Evolutionary conservation across 2,113 vertebrate genomes (phyloP).

Genomic region (Xiphophorus couchianus): DNA sequence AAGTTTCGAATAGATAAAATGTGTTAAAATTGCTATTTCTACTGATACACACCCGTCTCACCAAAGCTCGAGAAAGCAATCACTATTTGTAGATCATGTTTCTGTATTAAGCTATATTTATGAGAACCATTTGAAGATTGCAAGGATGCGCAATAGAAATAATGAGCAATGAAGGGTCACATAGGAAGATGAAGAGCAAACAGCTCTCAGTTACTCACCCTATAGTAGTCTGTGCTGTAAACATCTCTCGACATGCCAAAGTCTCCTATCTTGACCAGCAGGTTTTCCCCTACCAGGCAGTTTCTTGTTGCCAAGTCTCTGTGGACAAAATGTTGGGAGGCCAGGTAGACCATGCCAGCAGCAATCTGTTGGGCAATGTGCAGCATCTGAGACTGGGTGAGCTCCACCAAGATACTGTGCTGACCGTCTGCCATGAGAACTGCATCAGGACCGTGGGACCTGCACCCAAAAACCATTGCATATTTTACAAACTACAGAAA

Average conservation of each 20-base stretch:
- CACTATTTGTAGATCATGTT: neutral
- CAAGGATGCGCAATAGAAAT: neutral
- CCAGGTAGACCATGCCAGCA: conserved; percentile 98
- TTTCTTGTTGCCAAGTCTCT: conserved; percentile 97
- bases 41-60: conserved; percentile 38
- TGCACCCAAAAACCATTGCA: conserved; percentile 55
- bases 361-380: conserved; percentile 98
- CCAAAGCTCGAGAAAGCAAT: conserved; percentile 39
- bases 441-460: conserved; percentile 95
- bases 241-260: conserved; percentile 99
- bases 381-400: conserved; percentile 98
- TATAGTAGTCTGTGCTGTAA: conserved; percentile 99
- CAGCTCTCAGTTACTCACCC: conserved; percentile 79
- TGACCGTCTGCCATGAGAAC: conserved; percentile 94
- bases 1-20: conserved; percentile 57
- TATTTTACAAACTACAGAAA: neutral
- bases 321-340: conserved; percentile 98
- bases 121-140: neutral
- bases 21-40: conserved; percentile 45
- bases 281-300: conserved; percentile 96
- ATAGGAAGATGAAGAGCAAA: neutral
- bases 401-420: conserved; percentile 86
- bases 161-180: neutral
- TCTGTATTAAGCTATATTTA: neutral
- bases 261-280: conserved; percentile 99